Evolutionary conservation across 2,888 invertebrate species (phyloP), one percentile per base, ranked within the genome.

Genomic region (Drosophila mercatorum): DNA sequence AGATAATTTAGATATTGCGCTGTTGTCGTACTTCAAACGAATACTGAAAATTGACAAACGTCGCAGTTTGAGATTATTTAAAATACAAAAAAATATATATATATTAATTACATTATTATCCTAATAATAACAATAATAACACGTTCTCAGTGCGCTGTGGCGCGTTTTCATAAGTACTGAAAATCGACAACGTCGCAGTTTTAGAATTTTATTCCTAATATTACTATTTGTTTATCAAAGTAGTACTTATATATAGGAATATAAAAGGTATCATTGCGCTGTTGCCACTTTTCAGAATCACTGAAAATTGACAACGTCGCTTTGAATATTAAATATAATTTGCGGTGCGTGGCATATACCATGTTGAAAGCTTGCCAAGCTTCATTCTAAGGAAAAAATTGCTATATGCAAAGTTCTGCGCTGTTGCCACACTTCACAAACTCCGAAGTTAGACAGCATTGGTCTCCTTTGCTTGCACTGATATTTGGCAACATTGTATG

Each of bases 21-120:
- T 7, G 36, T 68, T 51, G 26, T 12, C 65, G 6, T 5, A 47
- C 5, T 58, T 26, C 31, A 26, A 7, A 2, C 2, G 22, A 1
- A 6, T 14, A 14, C 5, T 43, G 58, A 62, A 68, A 43, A 38
- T 40, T 14, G 49, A 55, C 44, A 46, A 46, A 36, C 44, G 44
- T 57, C 3, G 34, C 22, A 28, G 0, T 7, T 12, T 22, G 22
- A 22, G 2, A 22, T 22, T 22, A 22, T 22, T 22, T 22, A 22
- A 22, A 22, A 22, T 22, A 22, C 1, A 22, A 22, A 22, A 22
- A 22, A 22, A 17, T 17, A 17, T 17, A 17, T 17, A 17, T 17
- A 22, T 22, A 5, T 46, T 5, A 14, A 7, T 26, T 26, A 26
- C 3, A 4, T 26, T 28, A 14, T 14, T 40, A 22, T 22, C 17